Conservation (phyloP, 1,140 invertebrate genomes). For the Leptoteleia sp. region DNA sequence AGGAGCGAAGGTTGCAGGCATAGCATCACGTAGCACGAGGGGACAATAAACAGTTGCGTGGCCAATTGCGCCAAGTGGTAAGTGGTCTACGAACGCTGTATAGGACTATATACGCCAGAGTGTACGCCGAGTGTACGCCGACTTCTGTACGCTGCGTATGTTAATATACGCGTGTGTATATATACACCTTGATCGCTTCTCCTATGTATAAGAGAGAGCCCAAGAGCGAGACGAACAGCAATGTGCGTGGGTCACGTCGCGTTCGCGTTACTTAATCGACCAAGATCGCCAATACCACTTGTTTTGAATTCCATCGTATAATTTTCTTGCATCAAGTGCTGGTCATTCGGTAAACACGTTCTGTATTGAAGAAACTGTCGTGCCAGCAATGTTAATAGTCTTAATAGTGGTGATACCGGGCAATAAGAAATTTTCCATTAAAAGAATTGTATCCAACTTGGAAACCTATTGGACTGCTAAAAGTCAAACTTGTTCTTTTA, state of each 20-base stretch:
- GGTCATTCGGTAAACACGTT: constrained; percentile 52
- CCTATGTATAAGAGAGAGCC: constrained; percentile 18
- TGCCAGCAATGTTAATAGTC: constrained; percentile 44
- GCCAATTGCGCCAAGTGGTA: constrained; percentile 79
- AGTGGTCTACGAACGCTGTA: constrained; percentile 67
- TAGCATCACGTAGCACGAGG: constrained; percentile 78
- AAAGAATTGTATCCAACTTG: neutral
- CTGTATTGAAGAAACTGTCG: constrained; percentile 52
- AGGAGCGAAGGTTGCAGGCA: constrained; percentile 73
- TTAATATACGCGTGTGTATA: constrained; percentile 9
- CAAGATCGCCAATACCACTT: constrained; percentile 63
- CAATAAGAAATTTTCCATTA: constrained; percentile 30
- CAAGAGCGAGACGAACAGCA: constrained; percentile 42
- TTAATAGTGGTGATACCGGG: constrained; percentile 12
- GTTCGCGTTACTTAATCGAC: constrained; percentile 66
- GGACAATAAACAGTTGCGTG: constrained; percentile 80
- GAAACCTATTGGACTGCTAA: too few relatives aligned
- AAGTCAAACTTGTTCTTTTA: neutral
- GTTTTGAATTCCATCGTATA: constrained; percentile 64
- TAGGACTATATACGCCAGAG: constrained; percentile 27
- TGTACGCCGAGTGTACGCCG: too few relatives aligned
- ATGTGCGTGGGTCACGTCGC: constrained; percentile 66
- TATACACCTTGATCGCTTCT: constrained; percentile 3
- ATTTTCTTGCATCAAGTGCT: constrained; percentile 58
- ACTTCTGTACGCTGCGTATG: constrained; percentile 43